Evolutionary conservation across 2,888 invertebrate genomes (phyloP).

Genomic region (Perizoma flavofasciatum): DNA sequence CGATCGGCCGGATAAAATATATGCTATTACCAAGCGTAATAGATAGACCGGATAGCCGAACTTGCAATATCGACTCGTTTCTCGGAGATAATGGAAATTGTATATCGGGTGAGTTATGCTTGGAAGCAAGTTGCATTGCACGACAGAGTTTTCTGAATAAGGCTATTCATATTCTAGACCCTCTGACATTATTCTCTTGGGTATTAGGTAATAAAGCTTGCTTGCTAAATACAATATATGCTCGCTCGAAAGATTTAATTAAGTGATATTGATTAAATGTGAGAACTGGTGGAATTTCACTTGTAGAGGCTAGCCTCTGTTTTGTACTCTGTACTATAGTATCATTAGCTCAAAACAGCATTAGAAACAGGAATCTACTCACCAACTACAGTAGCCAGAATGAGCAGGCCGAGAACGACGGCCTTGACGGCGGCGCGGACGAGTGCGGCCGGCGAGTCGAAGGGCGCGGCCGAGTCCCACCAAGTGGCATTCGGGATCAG

Average conservation of each 20-base stretch:
- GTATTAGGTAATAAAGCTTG: too few relatives aligned
- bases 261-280: too few relatives aligned
- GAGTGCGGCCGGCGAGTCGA: slow-evolving; percentile 80
- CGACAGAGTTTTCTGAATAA: slow-evolving; percentile 19
- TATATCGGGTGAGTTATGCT: slow-evolving; percentile 17
- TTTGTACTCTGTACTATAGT: too few relatives aligned
- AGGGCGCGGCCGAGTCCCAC: slow-evolving; percentile 74
- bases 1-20: slow-evolving; percentile 22
- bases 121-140: slow-evolving; percentile 20
- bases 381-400: slow-evolving; percentile 86
- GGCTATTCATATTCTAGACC: slow-evolving; percentile 13
- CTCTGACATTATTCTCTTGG: too few relatives aligned
- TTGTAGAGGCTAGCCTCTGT: too few relatives aligned
- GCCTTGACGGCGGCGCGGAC: slow-evolving; percentile 86
- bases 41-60: slow-evolving; percentile 21
- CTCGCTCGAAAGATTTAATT: too few relatives aligned
- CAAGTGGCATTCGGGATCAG: slow-evolving; percentile 65
- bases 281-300: too few relatives aligned
- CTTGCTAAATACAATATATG: too few relatives aligned
- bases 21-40: slow-evolving; percentile 27
- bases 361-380: slow-evolving; percentile 37
- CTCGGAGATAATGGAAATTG: slow-evolving; percentile 19
- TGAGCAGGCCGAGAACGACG: slow-evolving; percentile 83
- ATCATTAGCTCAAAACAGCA: too few relatives aligned
- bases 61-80: slow-evolving; percentile 27